Conservation (phyloP, 2,888 invertebrate species). For the Chirona hameri region DNA sequence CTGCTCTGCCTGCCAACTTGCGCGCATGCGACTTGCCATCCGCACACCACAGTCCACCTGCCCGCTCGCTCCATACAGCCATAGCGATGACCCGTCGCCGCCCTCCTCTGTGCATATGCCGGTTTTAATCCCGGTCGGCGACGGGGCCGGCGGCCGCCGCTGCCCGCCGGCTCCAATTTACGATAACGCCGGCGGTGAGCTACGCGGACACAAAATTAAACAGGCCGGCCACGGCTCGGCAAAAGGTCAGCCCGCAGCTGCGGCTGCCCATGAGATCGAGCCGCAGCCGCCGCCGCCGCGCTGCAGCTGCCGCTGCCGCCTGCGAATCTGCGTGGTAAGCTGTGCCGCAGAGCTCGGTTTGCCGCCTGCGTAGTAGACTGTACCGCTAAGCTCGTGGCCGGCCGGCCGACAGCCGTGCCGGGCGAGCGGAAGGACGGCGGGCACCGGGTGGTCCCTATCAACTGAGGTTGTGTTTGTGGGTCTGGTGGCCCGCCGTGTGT, state of each 20-base stretch:
- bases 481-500: neutral
- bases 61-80: no score
- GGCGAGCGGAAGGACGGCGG: neutral
- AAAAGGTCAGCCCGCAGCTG: neutral
- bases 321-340: neutral
- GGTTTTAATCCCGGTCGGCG: neutral
- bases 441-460: neutral
- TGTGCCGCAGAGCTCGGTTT: neutral
- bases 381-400: no score
- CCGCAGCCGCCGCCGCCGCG: neutral
- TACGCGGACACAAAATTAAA: conserved; percentile 39
- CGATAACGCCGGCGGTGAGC: conserved; percentile 1
- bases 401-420: neutral
- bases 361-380: no score
- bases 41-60: no score
- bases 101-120: neutral
- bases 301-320: neutral
- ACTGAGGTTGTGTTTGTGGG: neutral
- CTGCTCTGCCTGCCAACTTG: no score
- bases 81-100: neutral
- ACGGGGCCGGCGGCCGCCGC: neutral
- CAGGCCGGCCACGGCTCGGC: neutral
- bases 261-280: neutral
- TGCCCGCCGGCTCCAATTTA: neutral
- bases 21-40: no score